These are phyloP conservation scores for Myocastor coypus DNA, from an alignment of 2,113 vertebrate genomes.

Conservation along the genomic window DNA sequence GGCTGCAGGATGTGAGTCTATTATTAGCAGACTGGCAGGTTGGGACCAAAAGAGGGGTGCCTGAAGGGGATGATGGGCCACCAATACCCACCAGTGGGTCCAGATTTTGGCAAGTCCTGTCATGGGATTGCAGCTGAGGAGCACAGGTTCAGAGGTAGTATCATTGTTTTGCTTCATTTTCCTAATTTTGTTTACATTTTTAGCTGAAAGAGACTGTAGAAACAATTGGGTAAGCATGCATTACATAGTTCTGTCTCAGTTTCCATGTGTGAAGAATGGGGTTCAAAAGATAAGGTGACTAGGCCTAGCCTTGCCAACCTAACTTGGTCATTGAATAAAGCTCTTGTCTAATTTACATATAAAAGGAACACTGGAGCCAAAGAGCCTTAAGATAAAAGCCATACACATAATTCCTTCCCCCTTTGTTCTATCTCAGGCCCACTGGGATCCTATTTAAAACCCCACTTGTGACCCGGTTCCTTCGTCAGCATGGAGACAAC, in stretches of 20 bases:
- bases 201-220: background rate
- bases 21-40: background rate
- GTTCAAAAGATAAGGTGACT: background rate
- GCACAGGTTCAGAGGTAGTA: background rate
- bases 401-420: background rate
- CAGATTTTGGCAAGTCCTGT: background rate
- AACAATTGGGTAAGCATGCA: background rate
- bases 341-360: constrained; percentile 18
- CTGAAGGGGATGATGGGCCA: background rate
- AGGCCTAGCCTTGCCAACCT: background rate
- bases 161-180: background rate
- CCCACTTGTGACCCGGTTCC: background rate
- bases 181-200: background rate
- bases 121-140: background rate
- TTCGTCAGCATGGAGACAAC: constrained; percentile 12
- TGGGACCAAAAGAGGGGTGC: background rate
- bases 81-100: background rate
- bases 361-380: constrained; percentile 44
- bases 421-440: constrained; percentile 2
- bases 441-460: constrained; percentile 27
- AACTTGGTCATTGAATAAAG: background rate
- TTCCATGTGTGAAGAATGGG: background rate
- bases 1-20: background rate
- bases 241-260: background rate
- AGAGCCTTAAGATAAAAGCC: background rate